Evolutionary conservation across 1,140 invertebrate genomes (phyloP), one percentile per base, ranked within the genome.

Genomic region (Sipha flava): DNA sequence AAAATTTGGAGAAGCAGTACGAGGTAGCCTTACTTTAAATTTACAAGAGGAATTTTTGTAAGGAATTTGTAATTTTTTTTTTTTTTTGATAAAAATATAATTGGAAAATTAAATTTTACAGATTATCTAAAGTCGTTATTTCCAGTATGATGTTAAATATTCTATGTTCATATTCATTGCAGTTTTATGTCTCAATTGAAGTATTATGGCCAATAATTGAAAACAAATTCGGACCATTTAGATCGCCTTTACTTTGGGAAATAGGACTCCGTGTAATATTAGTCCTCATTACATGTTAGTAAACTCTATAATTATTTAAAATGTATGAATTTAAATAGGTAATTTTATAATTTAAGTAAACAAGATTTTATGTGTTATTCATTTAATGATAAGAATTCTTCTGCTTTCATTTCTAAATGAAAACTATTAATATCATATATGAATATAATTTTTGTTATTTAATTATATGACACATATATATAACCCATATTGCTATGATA

Each of bases 131-230:
- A 84, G 88, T 90, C 6, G 95, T 97, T 0, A 94, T 95, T 84
- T 70, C 97, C 1, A 93, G 96, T 90, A 97, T 98, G 85, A 93
- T 94, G 1, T 84, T 96, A 1, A 93, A 95, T 5, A 95, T 98
- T 45, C 95, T 97, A 87, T 90, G 97, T 45, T 95, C 95, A 0
- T 98, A 97, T 85, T 92, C 93, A 52, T 88, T 99, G 14, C 97
- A 98, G 85, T 95, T 98, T 85, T 98, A 98, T 85, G 96, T 99
- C 0, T 95, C 97, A 0, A 92, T 97, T 86, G 92, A 94, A 82
- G 96, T 98, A 73, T 92, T 97, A 70, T 82, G 82, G 81, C 80
- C 80, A 6, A 81, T 81, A 49, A 81, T 80, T 10, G 29, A 57
- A 3, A 57, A 59, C 18, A 54, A 29, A 37, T 75, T 54, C 3